Evolutionary conservation across 2,113 vertebrate species (phyloP), one percentile per base, ranked within the genome.

Genomic region (Pontoporia blainvillei): DNA sequence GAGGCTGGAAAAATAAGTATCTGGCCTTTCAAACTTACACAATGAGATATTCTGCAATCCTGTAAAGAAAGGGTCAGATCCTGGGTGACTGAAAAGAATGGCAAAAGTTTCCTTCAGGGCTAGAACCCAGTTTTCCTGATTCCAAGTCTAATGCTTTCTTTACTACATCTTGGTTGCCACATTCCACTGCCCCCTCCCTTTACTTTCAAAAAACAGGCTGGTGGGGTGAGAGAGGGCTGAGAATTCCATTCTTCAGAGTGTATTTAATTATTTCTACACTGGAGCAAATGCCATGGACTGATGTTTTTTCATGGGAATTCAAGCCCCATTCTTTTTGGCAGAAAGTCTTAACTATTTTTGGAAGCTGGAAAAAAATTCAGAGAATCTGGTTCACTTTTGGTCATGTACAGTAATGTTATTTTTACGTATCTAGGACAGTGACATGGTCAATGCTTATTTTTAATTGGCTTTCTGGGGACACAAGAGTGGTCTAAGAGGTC

Each of bases 361-460:
- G 96, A 98, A 98, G 78, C 94, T 96, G 73, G 82, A 94, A 96
- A 98, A 96, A 84, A 97, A 97, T 98, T 88, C 92, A 97, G 97
- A 97, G 98, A 98, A 97, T 95, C 23, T 92, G 52, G 97, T 98
- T 97, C 49, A 91, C 94, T 98, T 97, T 97, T 96, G 96, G 97
- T 92, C 95, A 94, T 96, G 95, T 97, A 97, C 96, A 98, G 90
- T 97, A 97, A 96, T 36, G 96, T 98, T 8, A 95, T 29, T 25
- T 97, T 96, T 98, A 92, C 94, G 97, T 98, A 96, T 96, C 85
- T 95, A 97, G 97, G 97, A 97, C 95, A 79, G 96, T 92, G 39
- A 97, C 91, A 95, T 86, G 94, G 85, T 86, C 62, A 78, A 18
- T 94, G 90, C 49, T 97, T 97, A 85, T 75, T 97, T 96, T 97